Evolutionary conservation across 2,888 invertebrate genomes (phyloP), one percentile per base, ranked within the genome.

Genomic region (Drosophila rellima): DNA sequence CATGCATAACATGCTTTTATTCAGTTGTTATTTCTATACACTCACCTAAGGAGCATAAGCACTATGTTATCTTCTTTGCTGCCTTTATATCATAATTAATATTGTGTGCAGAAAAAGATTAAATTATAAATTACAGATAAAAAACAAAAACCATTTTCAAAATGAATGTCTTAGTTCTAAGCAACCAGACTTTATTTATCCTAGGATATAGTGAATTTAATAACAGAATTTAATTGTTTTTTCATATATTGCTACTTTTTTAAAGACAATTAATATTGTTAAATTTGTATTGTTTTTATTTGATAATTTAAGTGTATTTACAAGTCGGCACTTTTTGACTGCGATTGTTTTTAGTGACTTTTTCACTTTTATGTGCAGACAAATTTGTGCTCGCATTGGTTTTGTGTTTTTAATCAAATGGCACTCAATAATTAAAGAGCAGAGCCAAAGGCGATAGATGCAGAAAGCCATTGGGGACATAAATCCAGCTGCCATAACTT

Each of bases 401-500:
- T 60, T 51, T 66, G 70, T 64, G 66, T 62, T 78, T 78, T 74
- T 78, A 78, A 78, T 78, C 78, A 78, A 78, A 78, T 74, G 71
- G 59, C 67, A 71, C 71, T 87, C 80, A 75, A 83, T 87, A 84
- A 83, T 83, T 83, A 74, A 83, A 78, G 68, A 71, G 74, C 50
- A 52, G 31, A 47, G 61, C 61, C 47, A 48, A 44, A 40, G 62
- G 37, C 64, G 44, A 65, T 62, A 74, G 64, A 64, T 69, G 57
- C 48, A 61, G 61, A 26, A 64, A 60, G 31, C 76, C 61, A 56
- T 42, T 33, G 67, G 72, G 72, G 70, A 74, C 83, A 81, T 89
- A 84, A 84, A 84, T 84, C 82, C 75, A 71, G 67, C 84, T 87
- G 89, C 73, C 83, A 84, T 89, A 89, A 84, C 83, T 84, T 85